Percentiles rank a stretch among this genome's conserved stretches.
Evolutionary conservation across 2,113 vertebrate species (phyloP).

Genomic region (Hirundichthys speculiger): DNA sequence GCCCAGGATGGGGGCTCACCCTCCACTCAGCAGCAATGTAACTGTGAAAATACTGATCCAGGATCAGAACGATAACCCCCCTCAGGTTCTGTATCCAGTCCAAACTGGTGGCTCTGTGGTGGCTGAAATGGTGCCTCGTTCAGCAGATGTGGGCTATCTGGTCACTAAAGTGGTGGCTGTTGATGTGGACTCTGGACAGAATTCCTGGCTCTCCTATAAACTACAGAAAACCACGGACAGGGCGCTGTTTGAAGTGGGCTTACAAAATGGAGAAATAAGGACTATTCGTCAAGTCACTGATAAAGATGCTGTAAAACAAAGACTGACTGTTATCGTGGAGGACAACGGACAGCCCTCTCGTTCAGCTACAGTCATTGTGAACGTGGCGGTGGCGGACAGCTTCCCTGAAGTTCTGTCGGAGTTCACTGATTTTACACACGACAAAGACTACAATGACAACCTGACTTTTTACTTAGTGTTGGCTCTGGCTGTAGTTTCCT

Average conservation of each 20-base stretch:
- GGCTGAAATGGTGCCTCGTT: constrained; percentile 44
- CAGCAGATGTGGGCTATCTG: constrained; percentile 42
- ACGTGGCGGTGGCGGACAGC: constrained; percentile 16
- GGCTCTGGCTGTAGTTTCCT: constrained; percentile 16
- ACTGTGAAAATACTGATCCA: neutral
- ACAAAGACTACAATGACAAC: constrained; percentile 25
- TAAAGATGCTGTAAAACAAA: constrained; percentile 17
- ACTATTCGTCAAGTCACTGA: constrained; percentile 19
- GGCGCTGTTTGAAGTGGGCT: constrained; percentile 36
- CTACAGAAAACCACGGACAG: constrained; percentile 35
- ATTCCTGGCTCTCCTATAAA: constrained; percentile 2
- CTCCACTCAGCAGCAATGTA: constrained; percentile 15
- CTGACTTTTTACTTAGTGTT: constrained; percentile 21
- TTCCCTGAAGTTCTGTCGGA: neutral
- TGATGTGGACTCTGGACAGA: constrained; percentile 28
- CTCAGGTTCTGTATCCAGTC: constrained; percentile 1
- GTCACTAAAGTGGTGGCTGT: constrained; percentile 7
- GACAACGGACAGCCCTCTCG: constrained; percentile 3
- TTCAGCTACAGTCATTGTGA: neutral
- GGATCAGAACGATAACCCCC: constrained; percentile 1
- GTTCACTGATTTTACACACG: neutral
- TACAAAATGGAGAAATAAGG: constrained; percentile 28
- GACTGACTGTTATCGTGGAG: constrained; percentile 24
- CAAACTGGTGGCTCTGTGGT: neutral
- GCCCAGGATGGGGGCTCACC: constrained; percentile 44